phyloP scores from a whole-genome alignment of 1,140 invertebrate genomes.

The Penaeus vannamei region DNA sequence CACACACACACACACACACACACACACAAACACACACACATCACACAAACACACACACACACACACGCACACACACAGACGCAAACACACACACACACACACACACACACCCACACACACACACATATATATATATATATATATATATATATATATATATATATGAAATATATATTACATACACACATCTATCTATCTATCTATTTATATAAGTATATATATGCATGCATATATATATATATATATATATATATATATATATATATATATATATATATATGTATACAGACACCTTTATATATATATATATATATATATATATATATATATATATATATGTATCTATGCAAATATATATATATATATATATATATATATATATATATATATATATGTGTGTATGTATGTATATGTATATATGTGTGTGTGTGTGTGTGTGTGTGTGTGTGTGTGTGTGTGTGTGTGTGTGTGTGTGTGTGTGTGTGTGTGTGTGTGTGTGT shows the following conservation, averaged over 20 bases:
- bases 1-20: too few relatives aligned
- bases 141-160: constrained; percentile 10
- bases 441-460: constrained; percentile 8
- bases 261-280: background rate
- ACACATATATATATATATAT: constrained; percentile 24
- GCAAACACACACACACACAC: background rate
- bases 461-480: background rate
- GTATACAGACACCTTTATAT: background rate
- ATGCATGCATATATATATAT: background rate
- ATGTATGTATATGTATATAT: constrained; percentile 30
- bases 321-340: constrained; percentile 35
- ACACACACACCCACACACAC: background rate
- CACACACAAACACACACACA: too few relatives aligned
- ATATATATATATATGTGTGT: constrained; percentile 27
- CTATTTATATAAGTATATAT: background rate
- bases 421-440: constrained; percentile 27
- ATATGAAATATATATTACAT: background rate
- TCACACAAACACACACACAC: background rate
- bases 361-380: background rate
- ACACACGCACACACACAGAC: background rate
- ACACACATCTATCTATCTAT: too few relatives aligned
- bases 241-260: constrained; percentile 11
- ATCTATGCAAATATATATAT: constrained; percentile 14
- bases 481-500: background rate
- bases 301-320: constrained; percentile 32